phyloP scores from a whole-genome alignment of 2,113 vertebrate species.

The Pelodiscus sinensis region DNA sequence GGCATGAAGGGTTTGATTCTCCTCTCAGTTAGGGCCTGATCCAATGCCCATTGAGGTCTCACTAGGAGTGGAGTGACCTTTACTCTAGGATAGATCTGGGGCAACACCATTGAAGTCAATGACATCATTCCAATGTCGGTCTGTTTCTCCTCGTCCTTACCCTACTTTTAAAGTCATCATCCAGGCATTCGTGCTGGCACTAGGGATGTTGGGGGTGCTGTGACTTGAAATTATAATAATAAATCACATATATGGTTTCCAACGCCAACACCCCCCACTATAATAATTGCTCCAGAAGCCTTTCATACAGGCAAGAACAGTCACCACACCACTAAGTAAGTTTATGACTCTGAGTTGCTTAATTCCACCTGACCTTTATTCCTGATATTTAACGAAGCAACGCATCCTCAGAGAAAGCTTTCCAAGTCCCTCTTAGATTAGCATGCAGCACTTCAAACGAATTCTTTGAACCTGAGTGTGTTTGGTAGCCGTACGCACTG shows the following conservation, averaged over 20 bases:
- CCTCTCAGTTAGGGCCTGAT: rapidly evolving
- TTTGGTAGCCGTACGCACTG: constrained; percentile 10
- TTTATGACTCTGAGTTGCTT: rapidly evolving
- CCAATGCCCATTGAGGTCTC: neutral
- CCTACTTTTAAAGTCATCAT: neutral
- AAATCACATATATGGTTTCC: no score
- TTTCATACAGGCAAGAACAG: rapidly evolving
- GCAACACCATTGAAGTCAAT: neutral
- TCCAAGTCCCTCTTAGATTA: neutral
- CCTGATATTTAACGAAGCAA: neutral
- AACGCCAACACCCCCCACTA: no score
- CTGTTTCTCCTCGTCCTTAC: neutral
- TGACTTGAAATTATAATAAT: no score
- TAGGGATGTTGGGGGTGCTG: no score
- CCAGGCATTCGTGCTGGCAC: rapidly evolving
- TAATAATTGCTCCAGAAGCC: no score
- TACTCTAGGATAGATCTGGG: neutral
- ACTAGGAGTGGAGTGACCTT: constrained; percentile 4
- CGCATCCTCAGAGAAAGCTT: neutral
- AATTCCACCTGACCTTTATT: neutral
- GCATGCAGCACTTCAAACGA: neutral
- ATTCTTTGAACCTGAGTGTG: constrained; percentile 16
- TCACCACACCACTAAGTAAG: rapidly evolving
- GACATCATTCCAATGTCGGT: neutral
- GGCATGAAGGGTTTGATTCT: neutral